These are phyloP conservation scores for Columba livia DNA, from an alignment of 2,113 vertebrate species.

Conservation along the genomic window DNA sequence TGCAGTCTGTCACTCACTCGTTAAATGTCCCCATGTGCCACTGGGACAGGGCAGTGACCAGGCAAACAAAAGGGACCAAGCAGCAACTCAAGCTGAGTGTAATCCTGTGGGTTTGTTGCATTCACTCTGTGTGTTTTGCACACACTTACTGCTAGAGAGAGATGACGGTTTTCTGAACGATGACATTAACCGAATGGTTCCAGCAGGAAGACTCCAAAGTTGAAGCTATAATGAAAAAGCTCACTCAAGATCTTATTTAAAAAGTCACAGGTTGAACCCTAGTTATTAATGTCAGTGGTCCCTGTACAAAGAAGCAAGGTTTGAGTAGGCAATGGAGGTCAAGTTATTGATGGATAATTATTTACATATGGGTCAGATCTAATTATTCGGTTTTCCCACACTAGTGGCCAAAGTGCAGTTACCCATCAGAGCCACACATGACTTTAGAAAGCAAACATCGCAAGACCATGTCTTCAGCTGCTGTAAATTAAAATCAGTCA, in stretches of 20 bases:
- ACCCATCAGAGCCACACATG: not conserved
- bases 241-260: not conserved
- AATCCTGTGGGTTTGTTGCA: not conserved
- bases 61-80: not conserved
- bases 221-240: not conserved
- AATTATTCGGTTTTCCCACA: not conserved
- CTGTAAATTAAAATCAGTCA: not conserved
- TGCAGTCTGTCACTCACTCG: not conserved
- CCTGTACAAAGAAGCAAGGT: not conserved
- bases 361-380: not conserved
- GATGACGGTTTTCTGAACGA: not conserved
- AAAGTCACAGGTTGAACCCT: not conserved
- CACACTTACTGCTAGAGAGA: not conserved
- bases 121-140: not conserved
- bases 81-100: not conserved
- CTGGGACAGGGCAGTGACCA: rapidly evolving
- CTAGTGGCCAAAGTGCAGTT: not conserved
- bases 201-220: not conserved
- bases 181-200: not conserved
- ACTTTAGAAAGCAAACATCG: not conserved
- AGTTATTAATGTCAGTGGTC: not conserved
- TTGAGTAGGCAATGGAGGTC: not conserved
- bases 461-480: conserved; percentile 2
- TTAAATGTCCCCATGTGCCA: not conserved
- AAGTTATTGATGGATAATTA: conserved; percentile 20